Evolutionary conservation across 2,113 vertebrate genomes (phyloP).

Genomic region (Melanerpes aurifrons): DNA sequence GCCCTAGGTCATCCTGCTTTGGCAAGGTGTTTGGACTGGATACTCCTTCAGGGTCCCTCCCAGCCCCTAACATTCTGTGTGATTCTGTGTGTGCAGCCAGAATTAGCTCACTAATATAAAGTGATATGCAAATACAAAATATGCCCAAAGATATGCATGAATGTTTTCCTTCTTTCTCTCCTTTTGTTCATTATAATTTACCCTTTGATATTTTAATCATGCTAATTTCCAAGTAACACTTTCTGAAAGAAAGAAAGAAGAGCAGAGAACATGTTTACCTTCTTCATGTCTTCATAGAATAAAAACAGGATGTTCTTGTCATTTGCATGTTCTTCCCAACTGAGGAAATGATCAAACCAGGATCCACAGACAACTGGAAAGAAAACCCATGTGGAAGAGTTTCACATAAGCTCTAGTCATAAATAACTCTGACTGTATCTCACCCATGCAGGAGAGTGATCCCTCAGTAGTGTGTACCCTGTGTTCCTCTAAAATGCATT

Average conservation of each 20-base stretch:
- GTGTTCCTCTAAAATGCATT: neutral
- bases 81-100: neutral
- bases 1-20: no score
- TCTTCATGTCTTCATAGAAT: constrained; percentile 81
- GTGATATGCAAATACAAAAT: neutral
- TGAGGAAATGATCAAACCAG: constrained; percentile 80
- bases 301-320: constrained; percentile 73
- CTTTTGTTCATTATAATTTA: neutral
- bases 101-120: neutral
- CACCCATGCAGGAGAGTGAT: neutral
- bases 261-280: constrained; percentile 57
- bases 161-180: neutral
- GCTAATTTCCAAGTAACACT: neutral
- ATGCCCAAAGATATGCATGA: neutral
- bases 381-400: neutral
- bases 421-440: neutral
- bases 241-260: neutral
- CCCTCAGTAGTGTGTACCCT: neutral
- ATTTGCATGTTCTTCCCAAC: constrained; percentile 72
- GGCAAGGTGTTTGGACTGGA: no score
- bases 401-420: neutral
- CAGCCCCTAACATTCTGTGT: no score
- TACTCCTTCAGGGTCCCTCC: no score
- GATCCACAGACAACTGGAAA: constrained; percentile 78
- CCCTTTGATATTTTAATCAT: neutral